Base-by-base conservation (phyloP, 1,140 invertebrate genomes). In the Temnothorax nylanderi region DNA sequence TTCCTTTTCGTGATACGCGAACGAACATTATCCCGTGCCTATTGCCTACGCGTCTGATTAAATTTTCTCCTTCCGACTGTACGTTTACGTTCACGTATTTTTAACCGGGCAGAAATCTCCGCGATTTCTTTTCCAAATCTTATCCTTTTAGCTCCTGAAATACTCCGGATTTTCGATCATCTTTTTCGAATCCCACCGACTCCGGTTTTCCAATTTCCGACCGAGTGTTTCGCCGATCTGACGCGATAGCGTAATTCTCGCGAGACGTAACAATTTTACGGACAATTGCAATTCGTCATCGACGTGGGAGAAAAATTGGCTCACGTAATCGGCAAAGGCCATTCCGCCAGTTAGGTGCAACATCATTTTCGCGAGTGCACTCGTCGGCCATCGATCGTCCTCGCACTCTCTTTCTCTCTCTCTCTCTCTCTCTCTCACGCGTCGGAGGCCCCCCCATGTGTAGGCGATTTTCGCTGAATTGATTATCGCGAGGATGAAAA, bases 341-440 rank as follows among this genome's bases (percentile, higher is more conserved):
- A 84, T 74, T 84, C 51, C 69, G 69, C 32, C 80, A 71, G 80
- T 84, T 74, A 84, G 76, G 64, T 56, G 85, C 85, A 81, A 86
- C 84, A 76, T 78, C 60, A 67, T 78, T 77, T 81, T 69, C 64
- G 54, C 64, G 26, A 85, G 60, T 85, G 67, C 86, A 67, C 44
- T 64, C 85, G 80, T 64, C 78, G 80, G 60, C 51, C 85, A 80
- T 87, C 78, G 85, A 81, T 67, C 78, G 78, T 47, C 37, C 64
- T 86, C 58, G 18, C 56, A 62, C 54, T 49, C 72, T 54, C 41
- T 47, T 37, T 21, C 21, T 41, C 18, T 41, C 8, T 51, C 76
- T 41, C 8, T 51, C 76, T 62, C 34, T 69, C 34, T 71, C 51
- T 69, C 0, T 74, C 54, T 77, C 47, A 32, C 8, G 11, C 37